A percentile compares a stretch with the other conserved stretches of the same genome.
These are phyloP conservation scores for Eupithecia insigniata DNA, from an alignment of 2,888 invertebrate genomes.

Conservation along the genomic window DNA sequence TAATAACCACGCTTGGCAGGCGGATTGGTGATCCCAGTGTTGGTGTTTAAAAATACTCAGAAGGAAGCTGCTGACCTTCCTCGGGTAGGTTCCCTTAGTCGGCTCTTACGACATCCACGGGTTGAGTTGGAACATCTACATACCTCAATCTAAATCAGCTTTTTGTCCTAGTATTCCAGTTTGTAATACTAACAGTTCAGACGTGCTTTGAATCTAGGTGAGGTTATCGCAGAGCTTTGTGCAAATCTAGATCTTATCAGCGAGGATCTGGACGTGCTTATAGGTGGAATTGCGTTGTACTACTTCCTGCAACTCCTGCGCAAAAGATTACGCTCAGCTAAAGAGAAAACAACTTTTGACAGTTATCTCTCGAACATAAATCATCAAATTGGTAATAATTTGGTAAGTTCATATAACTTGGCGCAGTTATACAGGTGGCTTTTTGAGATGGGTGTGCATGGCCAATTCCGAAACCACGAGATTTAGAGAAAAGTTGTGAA, in stretches of 20 bases:
- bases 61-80: too few species aligned
- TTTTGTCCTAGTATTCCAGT: slow-evolving; percentile 24
- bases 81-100: too few species aligned
- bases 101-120: too few species aligned
- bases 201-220: slow-evolving; percentile 32
- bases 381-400: too few species aligned
- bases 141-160: slow-evolving; percentile 11
- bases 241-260: slow-evolving; percentile 22
- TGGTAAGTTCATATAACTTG: not conserved
- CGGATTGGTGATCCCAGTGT: too few species aligned
- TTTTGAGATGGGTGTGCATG: too few species aligned
- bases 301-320: slow-evolving; percentile 17
- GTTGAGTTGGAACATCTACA: too few species aligned
- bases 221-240: slow-evolving; percentile 14
- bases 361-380: not conserved
- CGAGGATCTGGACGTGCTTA: slow-evolving; percentile 16
- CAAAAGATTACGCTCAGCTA: not conserved
- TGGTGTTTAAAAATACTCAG: too few species aligned
- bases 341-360: not conserved
- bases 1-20: too few species aligned
- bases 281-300: slow-evolving; percentile 4
- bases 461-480: too few species aligned
- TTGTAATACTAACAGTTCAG: slow-evolving; percentile 2
- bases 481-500: too few species aligned
- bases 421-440: too few species aligned